phyloP scores from a whole-genome alignment of 2,888 invertebrate genomes.

The Cephalotes varians region DNA sequence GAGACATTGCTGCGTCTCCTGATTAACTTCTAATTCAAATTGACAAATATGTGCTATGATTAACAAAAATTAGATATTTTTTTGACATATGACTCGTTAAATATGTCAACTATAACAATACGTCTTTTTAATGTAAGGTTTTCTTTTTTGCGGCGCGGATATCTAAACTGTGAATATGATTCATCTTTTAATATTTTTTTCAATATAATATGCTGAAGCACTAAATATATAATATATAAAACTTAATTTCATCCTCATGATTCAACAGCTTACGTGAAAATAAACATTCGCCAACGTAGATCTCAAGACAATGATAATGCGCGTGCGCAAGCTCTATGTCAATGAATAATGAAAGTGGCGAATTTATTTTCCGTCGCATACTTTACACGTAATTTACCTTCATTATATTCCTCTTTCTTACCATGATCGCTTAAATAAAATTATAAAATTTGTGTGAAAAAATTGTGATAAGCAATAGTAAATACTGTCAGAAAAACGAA shows the following conservation, averaged over 20 bases:
- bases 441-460: neutral
- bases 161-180: neutral
- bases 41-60: neutral
- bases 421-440: neutral
- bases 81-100: neutral
- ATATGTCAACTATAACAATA: neutral
- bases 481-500: neutral
- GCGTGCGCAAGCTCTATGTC: neutral
- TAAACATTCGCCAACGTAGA: neutral
- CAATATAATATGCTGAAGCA: neutral
- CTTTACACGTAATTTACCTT: neutral
- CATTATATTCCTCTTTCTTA: neutral
- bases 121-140: neutral
- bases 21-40: neutral
- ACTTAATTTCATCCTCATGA: neutral
- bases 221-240: neutral
- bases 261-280: neutral
- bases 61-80: neutral
- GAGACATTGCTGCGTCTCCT: too few species aligned
- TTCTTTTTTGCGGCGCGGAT: neutral
- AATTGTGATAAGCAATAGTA: neutral
- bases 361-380: conserved; percentile 2
- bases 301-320: neutral
- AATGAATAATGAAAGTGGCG: conserved; percentile 19
- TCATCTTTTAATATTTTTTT: neutral